Percentiles rank a stretch among this genome's conserved stretches.
Evolutionary conservation across 1,140 invertebrate genomes (phyloP).

Genomic region (Paraescarpia echinospica): DNA sequence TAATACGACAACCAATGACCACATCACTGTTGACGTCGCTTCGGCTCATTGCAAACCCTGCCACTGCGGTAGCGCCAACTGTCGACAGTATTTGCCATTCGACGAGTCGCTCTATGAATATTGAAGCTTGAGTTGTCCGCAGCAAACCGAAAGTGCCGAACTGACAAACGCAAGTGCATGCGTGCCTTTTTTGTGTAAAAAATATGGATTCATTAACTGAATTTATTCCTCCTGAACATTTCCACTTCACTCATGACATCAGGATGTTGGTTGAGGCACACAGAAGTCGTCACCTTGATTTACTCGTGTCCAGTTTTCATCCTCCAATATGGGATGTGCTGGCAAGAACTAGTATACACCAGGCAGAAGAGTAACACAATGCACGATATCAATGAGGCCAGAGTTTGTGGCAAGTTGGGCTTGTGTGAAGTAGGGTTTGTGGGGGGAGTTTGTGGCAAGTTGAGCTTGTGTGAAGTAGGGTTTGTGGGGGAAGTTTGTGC

Average conservation of each 20-base stretch:
- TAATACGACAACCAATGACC: background rate
- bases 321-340: too few species aligned
- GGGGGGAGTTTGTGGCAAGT: too few species aligned
- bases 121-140: background rate
- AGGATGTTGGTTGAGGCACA: background rate
- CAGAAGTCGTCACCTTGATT: too few species aligned
- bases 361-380: too few species aligned
- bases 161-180: background rate
- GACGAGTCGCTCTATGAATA: constrained; percentile 17
- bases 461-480: too few species aligned
- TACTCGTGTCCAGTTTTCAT: too few species aligned
- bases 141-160: background rate
- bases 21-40: background rate
- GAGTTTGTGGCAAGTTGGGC: too few species aligned
- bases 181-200: background rate
- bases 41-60: constrained; percentile 34
- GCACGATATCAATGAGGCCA: too few species aligned
- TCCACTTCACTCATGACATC: background rate
- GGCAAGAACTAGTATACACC: too few species aligned
- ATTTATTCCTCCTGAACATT: background rate
- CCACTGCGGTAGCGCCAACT: constrained; percentile 37
- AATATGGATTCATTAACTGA: background rate
- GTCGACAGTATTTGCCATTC: constrained; percentile 43
- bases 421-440: too few species aligned
- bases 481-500: too few species aligned